Percentiles rank a stretch among this genome's conserved stretches.
Evolutionary conservation across 2,797 vertebrate genomes (phyloP).

Genomic region (Crax fasciolata): DNA sequence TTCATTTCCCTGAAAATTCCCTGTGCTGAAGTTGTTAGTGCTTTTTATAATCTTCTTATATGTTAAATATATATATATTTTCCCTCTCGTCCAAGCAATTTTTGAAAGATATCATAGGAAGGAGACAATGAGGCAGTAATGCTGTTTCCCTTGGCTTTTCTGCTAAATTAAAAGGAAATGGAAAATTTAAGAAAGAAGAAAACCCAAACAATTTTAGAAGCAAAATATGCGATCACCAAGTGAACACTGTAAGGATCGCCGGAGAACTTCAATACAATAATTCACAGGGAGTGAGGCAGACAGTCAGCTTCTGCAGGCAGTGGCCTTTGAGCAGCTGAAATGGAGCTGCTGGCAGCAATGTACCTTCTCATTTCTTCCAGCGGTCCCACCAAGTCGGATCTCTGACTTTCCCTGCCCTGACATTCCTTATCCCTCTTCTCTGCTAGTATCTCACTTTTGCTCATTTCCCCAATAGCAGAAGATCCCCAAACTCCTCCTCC

Average conservation of each 20-base stretch:
- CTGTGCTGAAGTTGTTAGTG: slow-evolving; percentile 63
- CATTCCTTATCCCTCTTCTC: background rate
- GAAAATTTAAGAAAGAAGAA: slow-evolving; percentile 51
- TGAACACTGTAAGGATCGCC: background rate
- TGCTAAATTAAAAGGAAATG: slow-evolving; percentile 51
- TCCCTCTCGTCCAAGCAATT: background rate
- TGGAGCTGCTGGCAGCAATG: background rate
- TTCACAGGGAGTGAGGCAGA: background rate
- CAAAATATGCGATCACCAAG: background rate
- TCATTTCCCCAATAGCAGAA: background rate
- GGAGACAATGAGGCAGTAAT: slow-evolving; percentile 9
- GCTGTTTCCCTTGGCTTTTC: slow-evolving; percentile 21
- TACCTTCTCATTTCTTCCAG: background rate
- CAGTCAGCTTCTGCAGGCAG: background rate
- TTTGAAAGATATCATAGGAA: slow-evolving; percentile 37
- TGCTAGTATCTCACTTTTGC: background rate
- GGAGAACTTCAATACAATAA: background rate
- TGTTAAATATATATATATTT: slow-evolving; percentile 59
- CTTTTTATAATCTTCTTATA: slow-evolving; percentile 68
- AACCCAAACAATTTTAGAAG: background rate
- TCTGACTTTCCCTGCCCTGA: background rate
- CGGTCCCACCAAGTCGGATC: background rate
- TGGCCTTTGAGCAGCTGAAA: fast-evolving
- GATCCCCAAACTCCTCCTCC: background rate
- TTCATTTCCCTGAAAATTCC: slow-evolving; percentile 79